Evolutionary conservation across 2,797 vertebrate species (phyloP).

Genomic region (Podarcis lilfordi): DNA sequence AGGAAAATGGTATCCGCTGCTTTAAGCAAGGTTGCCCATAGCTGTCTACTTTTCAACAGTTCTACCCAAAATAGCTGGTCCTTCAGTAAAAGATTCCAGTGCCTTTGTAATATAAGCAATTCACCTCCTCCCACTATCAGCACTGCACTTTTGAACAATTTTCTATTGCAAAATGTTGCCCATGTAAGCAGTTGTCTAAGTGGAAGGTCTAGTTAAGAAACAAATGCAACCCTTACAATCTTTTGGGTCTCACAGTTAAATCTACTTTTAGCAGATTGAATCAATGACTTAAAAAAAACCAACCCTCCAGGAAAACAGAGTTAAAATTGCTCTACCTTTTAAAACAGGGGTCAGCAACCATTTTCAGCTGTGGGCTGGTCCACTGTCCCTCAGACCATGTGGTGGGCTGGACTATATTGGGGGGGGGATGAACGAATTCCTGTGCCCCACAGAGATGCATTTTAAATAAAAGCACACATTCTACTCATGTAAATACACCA

Average conservation of each 20-base stretch:
- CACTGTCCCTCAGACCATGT: too few relatives aligned
- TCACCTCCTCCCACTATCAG: not conserved
- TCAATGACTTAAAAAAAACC: not conserved
- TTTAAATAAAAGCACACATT: too few relatives aligned
- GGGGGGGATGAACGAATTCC: too few relatives aligned
- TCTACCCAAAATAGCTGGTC: not conserved
- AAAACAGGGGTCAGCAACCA: too few relatives aligned
- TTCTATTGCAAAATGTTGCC: not conserved
- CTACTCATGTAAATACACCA: too few relatives aligned
- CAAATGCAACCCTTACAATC: not conserved
- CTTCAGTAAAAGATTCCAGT: not conserved
- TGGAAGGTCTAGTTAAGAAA: not conserved
- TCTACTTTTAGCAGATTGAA: not conserved
- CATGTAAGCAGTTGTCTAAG: not conserved
- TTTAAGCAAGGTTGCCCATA: too few relatives aligned
- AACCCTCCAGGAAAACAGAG: not conserved
- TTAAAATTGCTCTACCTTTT: too few relatives aligned
- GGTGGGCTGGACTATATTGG: too few relatives aligned
- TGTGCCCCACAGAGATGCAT: too few relatives aligned
- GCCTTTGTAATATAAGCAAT: not conserved
- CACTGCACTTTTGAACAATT: not conserved
- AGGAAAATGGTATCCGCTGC: too few relatives aligned
- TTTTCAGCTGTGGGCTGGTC: too few relatives aligned
- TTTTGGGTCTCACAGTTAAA: slow-evolving; percentile 1
- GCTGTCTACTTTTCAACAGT: too few relatives aligned